These are phyloP conservation scores for Cuculus canorus DNA, from an alignment of 2,797 vertebrate species.

Conservation along the genomic window DNA sequence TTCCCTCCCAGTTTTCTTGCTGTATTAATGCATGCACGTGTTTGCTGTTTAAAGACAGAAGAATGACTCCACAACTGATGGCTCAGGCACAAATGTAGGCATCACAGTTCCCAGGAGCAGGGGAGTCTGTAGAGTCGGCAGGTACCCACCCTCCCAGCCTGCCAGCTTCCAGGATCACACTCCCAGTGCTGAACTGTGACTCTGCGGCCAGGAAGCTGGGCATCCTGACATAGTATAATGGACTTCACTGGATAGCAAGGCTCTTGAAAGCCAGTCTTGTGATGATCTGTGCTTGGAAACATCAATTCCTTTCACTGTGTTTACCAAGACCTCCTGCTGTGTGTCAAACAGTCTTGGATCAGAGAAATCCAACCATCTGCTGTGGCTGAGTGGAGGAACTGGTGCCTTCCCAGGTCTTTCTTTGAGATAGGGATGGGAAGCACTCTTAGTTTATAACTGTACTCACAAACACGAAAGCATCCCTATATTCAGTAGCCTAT, in stretches of 20 bases:
- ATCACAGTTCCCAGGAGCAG: neutral
- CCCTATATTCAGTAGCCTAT: neutral
- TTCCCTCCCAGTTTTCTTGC: neutral
- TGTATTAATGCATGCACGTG: neutral
- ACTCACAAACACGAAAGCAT: neutral
- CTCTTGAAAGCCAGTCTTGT: neutral
- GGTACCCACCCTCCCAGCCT: neutral
- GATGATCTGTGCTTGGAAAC: neutral
- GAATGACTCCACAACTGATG: neutral
- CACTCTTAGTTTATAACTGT: neutral
- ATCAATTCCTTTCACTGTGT: neutral
- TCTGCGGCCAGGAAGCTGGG: neutral
- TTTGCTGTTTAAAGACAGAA: neutral
- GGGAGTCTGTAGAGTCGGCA: neutral
- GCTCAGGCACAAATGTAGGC: neutral
- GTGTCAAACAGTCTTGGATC: neutral
- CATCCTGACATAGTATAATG: neutral
- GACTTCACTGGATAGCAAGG: neutral
- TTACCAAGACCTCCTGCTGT: neutral
- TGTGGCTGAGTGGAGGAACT: neutral
- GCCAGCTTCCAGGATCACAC: neutral
- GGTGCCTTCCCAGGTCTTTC: neutral
- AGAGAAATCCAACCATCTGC: neutral
- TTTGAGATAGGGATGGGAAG: neutral
- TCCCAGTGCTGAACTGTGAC: neutral